Percentiles rank a stretch among this genome's conserved stretches.
These are phyloP conservation scores for Microctenopoma lineatum DNA, from an alignment of 2,797 vertebrate species.

Conservation along the genomic window DNA sequence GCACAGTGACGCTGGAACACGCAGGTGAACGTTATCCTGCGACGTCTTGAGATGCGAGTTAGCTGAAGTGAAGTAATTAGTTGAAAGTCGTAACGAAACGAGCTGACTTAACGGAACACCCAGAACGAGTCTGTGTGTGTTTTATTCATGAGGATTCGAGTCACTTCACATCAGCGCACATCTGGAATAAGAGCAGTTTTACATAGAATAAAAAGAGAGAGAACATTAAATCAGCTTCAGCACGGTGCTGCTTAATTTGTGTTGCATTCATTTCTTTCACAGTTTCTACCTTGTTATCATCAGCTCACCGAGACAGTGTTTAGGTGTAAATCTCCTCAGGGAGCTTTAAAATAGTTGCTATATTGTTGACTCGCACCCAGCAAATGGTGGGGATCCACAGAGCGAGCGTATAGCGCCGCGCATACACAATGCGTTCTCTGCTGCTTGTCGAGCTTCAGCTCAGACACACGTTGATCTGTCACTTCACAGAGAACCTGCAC, in stretches of 20 bases:
- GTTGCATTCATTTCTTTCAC: background rate
- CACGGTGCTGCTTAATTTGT: background rate
- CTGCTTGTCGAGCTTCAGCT: conserved; percentile 26
- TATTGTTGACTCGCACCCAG: conserved; percentile 35
- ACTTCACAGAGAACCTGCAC: conserved; percentile 33
- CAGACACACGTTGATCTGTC: conserved; percentile 46
- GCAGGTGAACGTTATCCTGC: background rate
- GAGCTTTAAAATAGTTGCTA: conserved; percentile 36
- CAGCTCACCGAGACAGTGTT: background rate
- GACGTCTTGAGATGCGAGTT: background rate
- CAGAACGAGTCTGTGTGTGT: background rate
- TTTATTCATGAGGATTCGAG: background rate
- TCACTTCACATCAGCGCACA: background rate
- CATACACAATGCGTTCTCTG: conserved; percentile 4
- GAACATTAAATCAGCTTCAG: background rate
- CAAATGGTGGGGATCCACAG: conserved; percentile 25
- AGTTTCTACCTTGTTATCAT: background rate
- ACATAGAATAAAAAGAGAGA: background rate
- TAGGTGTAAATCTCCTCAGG: conserved; percentile 23
- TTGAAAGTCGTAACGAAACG: background rate
- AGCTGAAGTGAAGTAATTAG: background rate
- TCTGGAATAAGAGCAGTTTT: background rate
- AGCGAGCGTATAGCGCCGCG: conserved; percentile 9
- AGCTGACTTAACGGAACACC: background rate
- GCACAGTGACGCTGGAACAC: background rate